A percentile compares a stretch with the other conserved stretches of the same genome.
Conservation (phyloP, 2,113 vertebrate species). For the Melozone crissalis region DNA sequence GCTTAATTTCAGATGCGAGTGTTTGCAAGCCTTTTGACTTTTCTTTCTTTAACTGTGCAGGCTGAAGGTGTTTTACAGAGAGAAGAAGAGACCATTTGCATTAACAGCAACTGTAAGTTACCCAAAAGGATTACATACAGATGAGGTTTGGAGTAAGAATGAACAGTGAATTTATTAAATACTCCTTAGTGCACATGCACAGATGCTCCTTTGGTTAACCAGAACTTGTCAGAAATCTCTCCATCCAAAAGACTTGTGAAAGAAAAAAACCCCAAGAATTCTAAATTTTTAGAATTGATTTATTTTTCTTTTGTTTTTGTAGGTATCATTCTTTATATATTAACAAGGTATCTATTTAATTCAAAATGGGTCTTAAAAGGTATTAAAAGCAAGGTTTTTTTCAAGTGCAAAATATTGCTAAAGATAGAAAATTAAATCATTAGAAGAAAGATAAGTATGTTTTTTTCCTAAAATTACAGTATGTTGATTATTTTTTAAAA, state of each 20-base stretch:
- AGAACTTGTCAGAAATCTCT: background rate
- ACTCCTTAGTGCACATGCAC: fast-evolving
- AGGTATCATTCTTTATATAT: background rate
- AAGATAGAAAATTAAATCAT: background rate
- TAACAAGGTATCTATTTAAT: background rate
- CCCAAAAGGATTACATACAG: background rate
- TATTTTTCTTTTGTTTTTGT: background rate
- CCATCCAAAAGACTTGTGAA: background rate
- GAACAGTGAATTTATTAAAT: background rate
- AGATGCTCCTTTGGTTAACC: background rate
- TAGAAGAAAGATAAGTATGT: background rate
- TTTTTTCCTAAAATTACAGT: background rate
- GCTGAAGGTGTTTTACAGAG: conserved; percentile 56
- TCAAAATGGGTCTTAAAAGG: background rate
- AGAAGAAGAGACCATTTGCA: conserved; percentile 55
- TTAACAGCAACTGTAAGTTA: conserved; percentile 34
- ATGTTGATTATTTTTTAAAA: background rate
- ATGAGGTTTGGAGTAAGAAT: background rate
- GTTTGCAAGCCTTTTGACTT: background rate
- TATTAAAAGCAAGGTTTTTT: background rate
- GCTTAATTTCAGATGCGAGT: background rate
- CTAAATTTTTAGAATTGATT: background rate
- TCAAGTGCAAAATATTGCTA: background rate
- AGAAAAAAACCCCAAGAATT: background rate
- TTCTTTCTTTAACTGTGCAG: background rate